A percentile compares a stretch with the other conserved stretches of the same genome.
Conservation (phyloP, 2,888 invertebrate species). For the Esperia sulphurella region DNA sequence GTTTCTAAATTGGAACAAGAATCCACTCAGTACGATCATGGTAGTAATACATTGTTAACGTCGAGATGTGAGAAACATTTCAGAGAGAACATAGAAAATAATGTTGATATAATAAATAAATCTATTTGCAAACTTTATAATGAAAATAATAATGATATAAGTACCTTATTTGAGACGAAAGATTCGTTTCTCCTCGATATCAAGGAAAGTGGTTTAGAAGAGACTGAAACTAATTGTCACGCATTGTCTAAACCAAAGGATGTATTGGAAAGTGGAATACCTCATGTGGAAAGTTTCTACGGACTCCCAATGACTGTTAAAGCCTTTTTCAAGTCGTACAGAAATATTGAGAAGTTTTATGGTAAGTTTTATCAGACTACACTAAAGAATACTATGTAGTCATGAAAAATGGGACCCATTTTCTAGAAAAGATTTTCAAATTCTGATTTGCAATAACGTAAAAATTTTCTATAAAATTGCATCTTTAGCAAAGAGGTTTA, state of each 20-base stretch:
- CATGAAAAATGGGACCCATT: no score
- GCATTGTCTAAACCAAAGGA: slow-evolving; percentile 17
- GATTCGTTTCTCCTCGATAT: slow-evolving; percentile 65
- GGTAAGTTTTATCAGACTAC: slow-evolving; percentile 73
- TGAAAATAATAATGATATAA: slow-evolving; percentile 36
- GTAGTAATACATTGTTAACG: slow-evolving; percentile 22
- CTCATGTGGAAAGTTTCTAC: slow-evolving; percentile 79
- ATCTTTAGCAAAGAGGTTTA: no score
- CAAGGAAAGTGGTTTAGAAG: slow-evolving; percentile 42
- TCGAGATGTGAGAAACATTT: slow-evolving; percentile 29
- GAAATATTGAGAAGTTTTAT: slow-evolving; percentile 90
- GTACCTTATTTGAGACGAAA: slow-evolving; percentile 53
- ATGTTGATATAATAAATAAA: slow-evolving; percentile 74
- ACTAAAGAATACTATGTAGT: no score
- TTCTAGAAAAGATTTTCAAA: no score
- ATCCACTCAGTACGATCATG: slow-evolving; percentile 22
- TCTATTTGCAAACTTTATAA: slow-evolving; percentile 64
- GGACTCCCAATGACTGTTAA: slow-evolving; percentile 87
- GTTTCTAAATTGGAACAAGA: slow-evolving; percentile 46
- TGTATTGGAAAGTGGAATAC: slow-evolving; percentile 10
- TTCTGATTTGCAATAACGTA: no score
- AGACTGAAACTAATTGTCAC: slow-evolving; percentile 16
- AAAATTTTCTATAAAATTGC: no score
- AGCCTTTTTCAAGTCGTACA: slow-evolving; percentile 84
- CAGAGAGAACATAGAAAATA: slow-evolving; percentile 49